Conservation (phyloP, 2,113 vertebrate genomes). For the Macrotus californicus region DNA sequence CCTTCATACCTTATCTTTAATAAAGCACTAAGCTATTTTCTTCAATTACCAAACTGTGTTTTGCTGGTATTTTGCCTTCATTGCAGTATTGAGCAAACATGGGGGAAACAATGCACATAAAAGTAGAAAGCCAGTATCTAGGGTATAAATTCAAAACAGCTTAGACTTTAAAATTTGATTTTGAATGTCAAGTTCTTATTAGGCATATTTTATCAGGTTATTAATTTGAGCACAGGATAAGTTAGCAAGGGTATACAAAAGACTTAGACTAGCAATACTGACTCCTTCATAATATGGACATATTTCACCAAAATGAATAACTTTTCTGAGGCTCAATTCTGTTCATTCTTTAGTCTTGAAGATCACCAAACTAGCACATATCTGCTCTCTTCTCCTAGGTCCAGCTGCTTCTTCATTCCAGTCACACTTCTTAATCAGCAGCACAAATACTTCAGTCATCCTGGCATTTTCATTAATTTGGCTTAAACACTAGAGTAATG, state of each 20-base stretch:
- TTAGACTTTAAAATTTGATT: neutral
- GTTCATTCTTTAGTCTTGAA: neutral
- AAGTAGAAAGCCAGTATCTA: neutral
- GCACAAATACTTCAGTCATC: conserved; percentile 36
- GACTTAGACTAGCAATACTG: neutral
- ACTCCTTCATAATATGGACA: neutral
- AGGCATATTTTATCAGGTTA: neutral
- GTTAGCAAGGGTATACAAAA: neutral
- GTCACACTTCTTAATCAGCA: neutral
- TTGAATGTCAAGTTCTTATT: neutral
- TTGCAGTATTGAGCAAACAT: neutral
- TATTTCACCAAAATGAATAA: neutral
- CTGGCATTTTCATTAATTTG: conserved; percentile 44
- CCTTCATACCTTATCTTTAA: neutral
- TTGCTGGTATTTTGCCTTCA: neutral
- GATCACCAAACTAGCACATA: neutral
- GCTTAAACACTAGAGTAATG: conserved; percentile 23
- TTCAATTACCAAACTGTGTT: neutral
- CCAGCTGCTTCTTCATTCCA: neutral
- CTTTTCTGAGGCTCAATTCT: neutral
- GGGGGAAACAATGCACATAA: neutral
- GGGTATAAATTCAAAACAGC: neutral
- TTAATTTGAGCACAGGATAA: neutral
- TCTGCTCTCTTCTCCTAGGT: neutral
- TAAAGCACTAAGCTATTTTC: neutral